These are phyloP conservation scores for Epinotia nisella DNA, from an alignment of 2,888 invertebrate species.

Conservation along the genomic window DNA sequence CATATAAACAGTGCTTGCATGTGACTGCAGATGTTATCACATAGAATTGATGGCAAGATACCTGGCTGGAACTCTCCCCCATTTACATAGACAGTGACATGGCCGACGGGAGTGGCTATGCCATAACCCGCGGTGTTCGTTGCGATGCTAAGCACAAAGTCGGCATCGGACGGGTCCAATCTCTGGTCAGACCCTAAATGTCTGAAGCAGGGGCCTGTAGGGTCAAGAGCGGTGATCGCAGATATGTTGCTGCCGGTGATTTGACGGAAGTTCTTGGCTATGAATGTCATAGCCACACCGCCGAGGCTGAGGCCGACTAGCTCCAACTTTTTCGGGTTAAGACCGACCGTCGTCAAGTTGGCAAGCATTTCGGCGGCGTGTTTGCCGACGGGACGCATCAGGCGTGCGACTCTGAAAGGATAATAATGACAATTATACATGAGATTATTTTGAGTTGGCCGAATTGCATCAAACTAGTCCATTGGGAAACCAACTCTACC, in stretches of 20 bases:
- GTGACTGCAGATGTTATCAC: slow-evolving; percentile 41
- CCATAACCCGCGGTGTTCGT: slow-evolving; percentile 52
- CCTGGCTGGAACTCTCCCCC: slow-evolving; percentile 65
- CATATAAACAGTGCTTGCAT: slow-evolving; percentile 53
- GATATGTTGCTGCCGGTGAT: slow-evolving; percentile 50
- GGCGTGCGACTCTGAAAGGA: slow-evolving; percentile 57
- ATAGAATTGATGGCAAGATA: neutral
- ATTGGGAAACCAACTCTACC: too few species aligned
- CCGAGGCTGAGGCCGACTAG: slow-evolving; percentile 52
- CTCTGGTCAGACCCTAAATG: slow-evolving; percentile 48
- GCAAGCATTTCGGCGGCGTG: slow-evolving; percentile 49
- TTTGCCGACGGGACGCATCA: slow-evolving; percentile 48
- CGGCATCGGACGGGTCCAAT: slow-evolving; percentile 50
- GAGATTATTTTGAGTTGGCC: too few species aligned
- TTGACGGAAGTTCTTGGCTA: slow-evolving; percentile 50
- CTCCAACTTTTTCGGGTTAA: slow-evolving; percentile 49
- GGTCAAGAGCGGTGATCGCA: slow-evolving; percentile 49
- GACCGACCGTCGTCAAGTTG: slow-evolving; percentile 46
- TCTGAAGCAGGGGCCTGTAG: slow-evolving; percentile 53
- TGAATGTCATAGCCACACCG: slow-evolving; percentile 50
- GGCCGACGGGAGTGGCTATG: slow-evolving; percentile 50
- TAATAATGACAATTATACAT: neutral
- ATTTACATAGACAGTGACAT: slow-evolving; percentile 54
- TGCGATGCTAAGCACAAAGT: slow-evolving; percentile 49
- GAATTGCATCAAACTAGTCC: too few species aligned